Evolutionary conservation across 2,113 vertebrate species (phyloP), one percentile per base, ranked within the genome.

Genomic region (Scartelaos histophorus): DNA sequence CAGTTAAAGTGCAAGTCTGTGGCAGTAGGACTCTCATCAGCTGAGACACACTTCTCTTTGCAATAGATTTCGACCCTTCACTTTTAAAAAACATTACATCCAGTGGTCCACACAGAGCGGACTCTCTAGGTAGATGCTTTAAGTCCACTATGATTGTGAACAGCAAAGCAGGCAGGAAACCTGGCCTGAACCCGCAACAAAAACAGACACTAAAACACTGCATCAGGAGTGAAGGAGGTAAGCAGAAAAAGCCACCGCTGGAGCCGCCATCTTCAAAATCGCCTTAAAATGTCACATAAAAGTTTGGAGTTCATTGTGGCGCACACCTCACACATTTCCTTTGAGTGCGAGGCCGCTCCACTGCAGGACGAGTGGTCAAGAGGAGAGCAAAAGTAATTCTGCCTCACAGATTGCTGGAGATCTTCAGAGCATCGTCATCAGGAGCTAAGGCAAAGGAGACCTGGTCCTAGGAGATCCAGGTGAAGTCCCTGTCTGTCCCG

Each of bases 401-500:
- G 81, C 88, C 76, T 15, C 35, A 69, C 76, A 85, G 86, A 86
- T 87, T 76, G 6, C 54, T 19, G 62, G 54, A 81, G 90, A 90
- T 89, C 89, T 81, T 82, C 80, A 73, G 78, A 78, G 85, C 24
- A 17, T 34, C 58, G 34, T 61, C 25, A 81, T 80, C 43, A 73
- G 13, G 46, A 82, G 75, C 80, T 78, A 13, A 45, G 51, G 24
- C 16, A 60, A 67, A 73, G 66, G 46, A 13, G n/a, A 62, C 16
- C 47, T 19, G 78, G 71, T 80, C 78, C 95, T 98, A 98, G 81
- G 97, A 96, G 92, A 98, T 95, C 97, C 97, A 98, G 69, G 95
- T 73, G 47, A 98, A 98, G 93, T 98, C 97, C 91, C 96, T 95
- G 83, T 97, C 95, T 0, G 93, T 93, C n/a, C 93, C 94, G 35